Evolutionary conservation across 2,888 invertebrate species (phyloP), one percentile per base, ranked within the genome.

Genomic region (Poecilobothrus nobilitatus): DNA sequence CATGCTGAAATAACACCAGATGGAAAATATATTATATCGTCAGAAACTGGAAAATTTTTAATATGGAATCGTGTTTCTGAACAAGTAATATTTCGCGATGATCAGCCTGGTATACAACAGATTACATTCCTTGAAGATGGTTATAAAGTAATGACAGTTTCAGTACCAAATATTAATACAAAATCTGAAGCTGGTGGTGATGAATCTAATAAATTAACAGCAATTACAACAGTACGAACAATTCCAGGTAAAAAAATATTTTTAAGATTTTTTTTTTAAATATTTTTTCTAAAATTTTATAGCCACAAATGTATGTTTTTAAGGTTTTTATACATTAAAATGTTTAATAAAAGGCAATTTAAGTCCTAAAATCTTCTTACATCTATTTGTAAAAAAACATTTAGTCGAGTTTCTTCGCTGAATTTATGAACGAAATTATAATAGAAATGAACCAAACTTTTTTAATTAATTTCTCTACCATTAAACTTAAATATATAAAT

Each of bases 31-130:
- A 92, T 97, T 0, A 86, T 95, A 18, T 94, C 95, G 0, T 92
- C 94, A 0, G 97, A 97, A 78, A 95, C 95, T 0, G 95, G 95
- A 0, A 92, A 94, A 77, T 86, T 97, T 53, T 83, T 97, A 0
- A 87, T 96, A 71, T 97, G 97, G 97, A 91, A 94, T 76, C 83
- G 90, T 70, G 82, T 89, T 69, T 86, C 89, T 1, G 87, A 90
- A 72, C 86, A 89, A 82, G 94, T 81, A 1, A 75, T 82, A 15
- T 80, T 77, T 77, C 91, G 93, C 80, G 91, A 93, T 75, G 91
- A 92, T 76, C 94, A 95, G 77, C 89, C 74, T 0, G 82, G 82
- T 2, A 82, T 82, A 68, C 81, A 81, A 67, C 83, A 82, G 73
- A 79, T 82, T 44, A 81, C 80, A 10, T 79, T 81, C n/a, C 74